A percentile compares a stretch with the other conserved stretches of the same genome.
Conservation (phyloP, 2,797 vertebrate species). For the Phrynocephalus vlangalii region DNA sequence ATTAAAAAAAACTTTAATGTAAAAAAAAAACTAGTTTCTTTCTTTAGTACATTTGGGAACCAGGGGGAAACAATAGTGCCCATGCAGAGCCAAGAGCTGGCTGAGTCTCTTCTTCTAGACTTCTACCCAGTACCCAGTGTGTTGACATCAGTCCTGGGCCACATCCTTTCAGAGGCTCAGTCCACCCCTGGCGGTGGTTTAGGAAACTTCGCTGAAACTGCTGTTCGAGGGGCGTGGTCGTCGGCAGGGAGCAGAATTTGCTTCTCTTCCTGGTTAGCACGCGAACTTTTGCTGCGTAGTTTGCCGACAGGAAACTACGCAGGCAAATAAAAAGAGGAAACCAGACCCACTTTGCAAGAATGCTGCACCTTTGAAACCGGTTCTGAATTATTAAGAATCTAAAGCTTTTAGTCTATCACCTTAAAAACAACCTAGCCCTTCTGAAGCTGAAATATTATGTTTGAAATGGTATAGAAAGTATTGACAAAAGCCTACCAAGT, state of each 20-base stretch:
- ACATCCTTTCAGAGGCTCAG: too few relatives aligned
- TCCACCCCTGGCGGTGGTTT: too few relatives aligned
- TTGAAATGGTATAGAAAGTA: not conserved
- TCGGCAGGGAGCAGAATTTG: too few relatives aligned
- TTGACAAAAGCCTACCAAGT: not conserved
- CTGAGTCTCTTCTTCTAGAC: too few relatives aligned
- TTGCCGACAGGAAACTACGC: too few relatives aligned
- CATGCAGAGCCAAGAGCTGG: not conserved
- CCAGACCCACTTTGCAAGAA: too few relatives aligned
- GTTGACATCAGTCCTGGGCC: not conserved
- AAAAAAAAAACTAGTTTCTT: slow-evolving; percentile 70
- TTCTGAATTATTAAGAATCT: too few relatives aligned
- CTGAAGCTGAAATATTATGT: not conserved
- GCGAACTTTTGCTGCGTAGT: too few relatives aligned
- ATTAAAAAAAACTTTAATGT: slow-evolving; percentile 87
- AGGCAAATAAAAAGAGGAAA: too few relatives aligned
- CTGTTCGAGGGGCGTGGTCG: too few relatives aligned
- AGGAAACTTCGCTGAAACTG: too few relatives aligned
- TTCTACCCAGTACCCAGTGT: not conserved
- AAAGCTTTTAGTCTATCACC: not conserved
- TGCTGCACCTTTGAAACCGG: not conserved
- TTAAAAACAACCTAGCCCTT: not conserved
- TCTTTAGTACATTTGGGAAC: slow-evolving; percentile 53
- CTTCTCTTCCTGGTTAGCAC: too few relatives aligned
- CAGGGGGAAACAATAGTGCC: not conserved